Base-by-base conservation (phyloP, 2,888 invertebrate genomes). In the Ophion costatus region DNA sequence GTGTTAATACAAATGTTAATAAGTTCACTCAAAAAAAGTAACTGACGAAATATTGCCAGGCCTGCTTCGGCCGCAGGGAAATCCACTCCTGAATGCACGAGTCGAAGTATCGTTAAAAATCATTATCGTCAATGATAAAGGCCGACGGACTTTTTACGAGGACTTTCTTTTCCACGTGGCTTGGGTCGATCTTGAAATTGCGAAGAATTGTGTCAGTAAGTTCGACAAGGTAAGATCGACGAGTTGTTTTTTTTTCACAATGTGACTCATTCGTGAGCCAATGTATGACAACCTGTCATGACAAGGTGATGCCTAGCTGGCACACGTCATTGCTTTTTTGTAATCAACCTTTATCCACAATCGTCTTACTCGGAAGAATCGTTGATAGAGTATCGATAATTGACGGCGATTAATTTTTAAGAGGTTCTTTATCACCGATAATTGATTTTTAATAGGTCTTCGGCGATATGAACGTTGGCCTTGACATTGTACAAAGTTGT, bases 351-450 rank as follows among this genome's bases (percentile, higher is more conserved):
- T 29, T 38, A 20, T 69, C 5, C 24, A 17, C 9, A 24, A 45
- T 69, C 38, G 22, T 69, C 20, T 11, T 42, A 17, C 10, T 45
- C 17, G n/a, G 51, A 7, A 61, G 20, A 3, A 17, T 24, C 6
- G 45, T 73, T 73, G 24, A 42, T 61, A 73, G 38, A 59, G 56
- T 73, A 73, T 73, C 71, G 22, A n/a, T 73, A 7, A 71, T 38
- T 33, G 33, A 20, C 11, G 38, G 59, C 14, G 14, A 29, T 5
- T 14, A 4, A 51, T 51, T 51, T 51, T 51, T 17, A 51, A 51
- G 2, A 51, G 3, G 51, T 3, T 51, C 17, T 51, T 51, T 51
- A 51, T 51, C 51, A 17, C 17, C 14, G 51, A n/a, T 24, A 20
- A 59, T 57, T 1, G 59, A 73, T 73, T 73, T 71, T 38, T 59